phyloP scores from a whole-genome alignment of 2,797 vertebrate genomes.

The Cyprinella venusta region DNA sequence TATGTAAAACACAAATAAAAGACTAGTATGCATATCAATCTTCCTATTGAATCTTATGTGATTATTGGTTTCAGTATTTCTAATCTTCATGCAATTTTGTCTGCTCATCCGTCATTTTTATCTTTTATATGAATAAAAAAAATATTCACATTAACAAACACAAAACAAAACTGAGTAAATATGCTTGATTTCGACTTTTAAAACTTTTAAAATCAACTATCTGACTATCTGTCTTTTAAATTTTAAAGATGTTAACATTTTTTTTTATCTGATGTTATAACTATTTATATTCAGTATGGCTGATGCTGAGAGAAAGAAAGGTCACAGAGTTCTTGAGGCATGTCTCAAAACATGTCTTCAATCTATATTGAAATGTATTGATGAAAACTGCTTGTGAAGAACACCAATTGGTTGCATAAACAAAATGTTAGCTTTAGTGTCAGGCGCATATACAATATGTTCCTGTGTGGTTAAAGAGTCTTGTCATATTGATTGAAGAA shows the following conservation, averaged over 20 bases:
- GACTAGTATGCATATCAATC: not conserved
- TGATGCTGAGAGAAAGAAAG: not conserved
- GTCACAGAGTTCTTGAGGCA: not conserved
- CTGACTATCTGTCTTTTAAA: not conserved
- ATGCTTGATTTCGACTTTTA: not conserved
- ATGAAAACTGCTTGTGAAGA: slow-evolving; percentile 29
- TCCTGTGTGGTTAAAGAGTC: slow-evolving; percentile 37
- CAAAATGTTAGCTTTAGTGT: slow-evolving; percentile 39
- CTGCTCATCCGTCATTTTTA: not conserved
- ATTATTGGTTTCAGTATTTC: not conserved
- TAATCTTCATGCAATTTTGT: not conserved
- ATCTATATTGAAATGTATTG: slow-evolving; percentile 23
- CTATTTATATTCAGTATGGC: not conserved
- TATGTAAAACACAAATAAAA: not conserved
- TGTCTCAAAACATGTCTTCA: slow-evolving; percentile 23
- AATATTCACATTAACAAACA: not conserved
- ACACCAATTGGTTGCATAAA: slow-evolving; percentile 19
- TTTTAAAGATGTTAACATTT: not conserved
- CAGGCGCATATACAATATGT: slow-evolving; percentile 35
- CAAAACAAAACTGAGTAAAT: not conserved
- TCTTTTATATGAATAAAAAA: not conserved
- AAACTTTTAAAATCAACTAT: too few species aligned
- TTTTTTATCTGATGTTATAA: not conserved
- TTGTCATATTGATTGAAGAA: slow-evolving; percentile 56
- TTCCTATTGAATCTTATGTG: not conserved